Conservation (phyloP, 1,140 invertebrate genomes). For the Hyphantria cunea region DNA sequence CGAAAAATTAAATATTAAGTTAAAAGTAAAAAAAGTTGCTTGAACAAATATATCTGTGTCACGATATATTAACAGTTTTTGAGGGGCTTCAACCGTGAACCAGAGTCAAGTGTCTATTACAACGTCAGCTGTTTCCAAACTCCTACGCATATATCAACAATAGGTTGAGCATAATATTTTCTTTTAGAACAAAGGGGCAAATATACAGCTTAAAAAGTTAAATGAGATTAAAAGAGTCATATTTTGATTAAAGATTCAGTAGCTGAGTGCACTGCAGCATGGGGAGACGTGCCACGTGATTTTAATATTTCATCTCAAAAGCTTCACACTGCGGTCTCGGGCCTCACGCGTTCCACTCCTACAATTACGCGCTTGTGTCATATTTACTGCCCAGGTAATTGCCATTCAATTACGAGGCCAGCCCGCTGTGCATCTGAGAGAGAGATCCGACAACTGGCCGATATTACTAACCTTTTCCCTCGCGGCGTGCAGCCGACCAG, state of each 20-base stretch:
- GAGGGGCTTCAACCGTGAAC: conserved; percentile 8
- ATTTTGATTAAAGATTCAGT: conserved; percentile 25
- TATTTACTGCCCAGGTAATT: conserved; percentile 81
- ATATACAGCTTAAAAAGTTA: conserved; percentile 1
- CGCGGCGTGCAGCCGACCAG: conserved; percentile 62
- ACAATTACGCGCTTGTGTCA: conserved; percentile 80
- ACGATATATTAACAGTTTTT: conserved; percentile 22
- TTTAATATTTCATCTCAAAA: conserved; percentile 74
- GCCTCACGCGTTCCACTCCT: conserved; percentile 72
- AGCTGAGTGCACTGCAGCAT: conserved; percentile 4
- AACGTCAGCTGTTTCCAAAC: conserved; percentile 9
- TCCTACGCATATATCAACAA: conserved; percentile 11
- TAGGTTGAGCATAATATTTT: conserved; percentile 16
- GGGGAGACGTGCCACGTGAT: conserved; percentile 53
- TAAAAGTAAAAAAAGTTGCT: conserved; percentile 7
- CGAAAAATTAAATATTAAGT: conserved; percentile 7
- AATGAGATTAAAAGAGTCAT: conserved; percentile 23
- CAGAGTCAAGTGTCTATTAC: conserved; percentile 21
- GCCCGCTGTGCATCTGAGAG: conserved; percentile 59
- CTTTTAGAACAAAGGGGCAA: conserved; percentile 3
- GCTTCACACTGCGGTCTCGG: conserved; percentile 59
- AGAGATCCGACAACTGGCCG: conserved; percentile 40
- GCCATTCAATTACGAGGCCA: conserved; percentile 77
- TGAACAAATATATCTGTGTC: conserved; percentile 13
- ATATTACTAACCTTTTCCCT: conserved; percentile 42